Percentiles rank a stretch among this genome's conserved stretches.
These are phyloP conservation scores for Leptopilina boulardi DNA, from an alignment of 1,140 invertebrate genomes.

Conservation along the genomic window DNA sequence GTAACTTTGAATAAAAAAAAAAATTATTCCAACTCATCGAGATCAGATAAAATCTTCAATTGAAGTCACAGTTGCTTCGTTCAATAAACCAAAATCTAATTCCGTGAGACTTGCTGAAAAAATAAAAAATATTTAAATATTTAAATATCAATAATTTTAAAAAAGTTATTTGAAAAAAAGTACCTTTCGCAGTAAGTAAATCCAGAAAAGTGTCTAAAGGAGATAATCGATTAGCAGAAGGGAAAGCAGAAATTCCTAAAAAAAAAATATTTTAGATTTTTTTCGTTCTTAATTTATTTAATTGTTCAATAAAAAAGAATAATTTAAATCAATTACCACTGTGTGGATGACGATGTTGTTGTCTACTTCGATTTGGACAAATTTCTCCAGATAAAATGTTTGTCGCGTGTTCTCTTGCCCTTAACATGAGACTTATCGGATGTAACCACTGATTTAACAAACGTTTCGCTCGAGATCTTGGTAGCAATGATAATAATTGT, in stretches of 20 bases:
- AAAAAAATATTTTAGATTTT: not conserved
- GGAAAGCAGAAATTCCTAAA: slow-evolving; percentile 82
- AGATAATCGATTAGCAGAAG: slow-evolving; percentile 84
- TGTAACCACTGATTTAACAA: slow-evolving; percentile 87
- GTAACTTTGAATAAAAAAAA: not conserved
- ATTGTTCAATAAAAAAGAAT: slow-evolving; percentile 2
- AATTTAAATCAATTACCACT: slow-evolving; percentile 61
- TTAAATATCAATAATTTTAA: slow-evolving; percentile 37
- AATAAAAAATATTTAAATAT: slow-evolving; percentile 41
- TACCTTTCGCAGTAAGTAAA: slow-evolving; percentile 87
- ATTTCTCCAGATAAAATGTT: slow-evolving; percentile 84
- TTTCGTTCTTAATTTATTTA: slow-evolving; percentile 1
- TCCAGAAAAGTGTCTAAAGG: slow-evolving; percentile 90
- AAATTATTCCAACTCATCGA: not conserved
- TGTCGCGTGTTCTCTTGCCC: slow-evolving; percentile 86
- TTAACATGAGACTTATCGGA: slow-evolving; percentile 85
- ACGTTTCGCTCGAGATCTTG: slow-evolving; percentile 84
- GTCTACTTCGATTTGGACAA: slow-evolving; percentile 69
- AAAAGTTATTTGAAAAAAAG: slow-evolving; percentile 22
- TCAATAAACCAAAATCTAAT: slow-evolving; percentile 87
- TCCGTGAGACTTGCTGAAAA: slow-evolving; percentile 85
- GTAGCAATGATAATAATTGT: slow-evolving; percentile 83
- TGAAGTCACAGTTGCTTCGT: slow-evolving; percentile 85
- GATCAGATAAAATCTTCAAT: slow-evolving; percentile 76
- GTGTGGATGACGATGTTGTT: slow-evolving; percentile 69